Evolutionary conservation across 2,113 vertebrate genomes (phyloP).

Genomic region (Lates calcarifer): DNA sequence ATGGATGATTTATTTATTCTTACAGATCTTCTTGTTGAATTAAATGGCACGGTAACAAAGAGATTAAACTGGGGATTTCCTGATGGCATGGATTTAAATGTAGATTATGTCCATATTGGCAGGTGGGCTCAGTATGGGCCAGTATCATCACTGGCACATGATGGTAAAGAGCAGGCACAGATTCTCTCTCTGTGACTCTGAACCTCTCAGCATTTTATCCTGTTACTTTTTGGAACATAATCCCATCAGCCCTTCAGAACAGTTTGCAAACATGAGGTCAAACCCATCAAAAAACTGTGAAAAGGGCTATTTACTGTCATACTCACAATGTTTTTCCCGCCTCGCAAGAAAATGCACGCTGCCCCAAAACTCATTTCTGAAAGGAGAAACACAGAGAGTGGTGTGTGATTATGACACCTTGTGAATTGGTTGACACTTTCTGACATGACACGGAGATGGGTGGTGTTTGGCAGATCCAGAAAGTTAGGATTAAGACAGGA

Average conservation of each 20-base stretch:
- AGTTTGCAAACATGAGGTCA: conserved; percentile 33
- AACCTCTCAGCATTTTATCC: not conserved
- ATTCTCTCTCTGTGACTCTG: not conserved
- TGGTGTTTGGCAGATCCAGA: not conserved
- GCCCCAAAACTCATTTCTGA: conserved; percentile 86
- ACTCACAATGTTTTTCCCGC: conserved; percentile 90
- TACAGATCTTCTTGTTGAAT: not conserved
- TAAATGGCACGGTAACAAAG: not conserved
- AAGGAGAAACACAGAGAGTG: conserved; percentile 8
- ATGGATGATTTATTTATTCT: not conserved
- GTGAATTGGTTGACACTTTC: not conserved
- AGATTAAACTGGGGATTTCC: conserved; percentile 16
- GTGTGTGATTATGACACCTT: not conserved
- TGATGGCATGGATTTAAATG: conserved; percentile 3
- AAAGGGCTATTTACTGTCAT: not conserved
- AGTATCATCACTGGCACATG: not conserved
- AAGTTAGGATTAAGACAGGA: conserved; percentile 19
- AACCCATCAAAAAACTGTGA: conserved; percentile 11
- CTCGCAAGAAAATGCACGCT: conserved; percentile 91
- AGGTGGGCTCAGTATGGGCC: not conserved
- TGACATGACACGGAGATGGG: not conserved
- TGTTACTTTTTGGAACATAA: not conserved
- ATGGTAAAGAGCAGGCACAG: not conserved
- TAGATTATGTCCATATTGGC: conserved; percentile 7
- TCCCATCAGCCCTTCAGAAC: not conserved